Base-by-base conservation (phyloP, 2,888 invertebrate genomes). In the Idaea aversata region DNA sequence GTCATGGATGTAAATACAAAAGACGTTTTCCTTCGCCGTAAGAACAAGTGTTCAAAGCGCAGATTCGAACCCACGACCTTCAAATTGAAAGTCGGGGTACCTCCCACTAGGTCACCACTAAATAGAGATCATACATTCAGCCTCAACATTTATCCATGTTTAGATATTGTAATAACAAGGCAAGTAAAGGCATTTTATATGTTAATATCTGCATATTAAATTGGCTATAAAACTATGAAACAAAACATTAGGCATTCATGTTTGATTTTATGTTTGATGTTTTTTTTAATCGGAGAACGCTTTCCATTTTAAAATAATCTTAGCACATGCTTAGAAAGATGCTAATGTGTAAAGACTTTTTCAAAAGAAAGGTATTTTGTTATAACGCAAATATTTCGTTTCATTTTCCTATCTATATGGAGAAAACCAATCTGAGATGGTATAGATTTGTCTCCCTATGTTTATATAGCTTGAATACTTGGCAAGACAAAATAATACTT, bases 81-180 rank as follows among this genome's bases (percentile, higher is more conserved):
- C 47, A 10, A 47, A 47, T 47, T 47, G 47, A 47, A 47, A 10
- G 13, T 47, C 47, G 47, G 47, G 47, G 47, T 47, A 47, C 47
- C 47, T 47, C 10, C 10, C 47, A 47, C 47, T 47, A 47, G 10
- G 47, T 47, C 47, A 47, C 7, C 47, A 47, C 47, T 47, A 65
- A 34, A 67, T 66, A 65, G 63, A 67, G 65, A 64, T 66, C 68
- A 38, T 64, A 63, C 63, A 72, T 68, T 70, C 60, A 62, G 67
- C 4, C 16, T 61, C 73, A 75, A 74, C 66, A 68, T 77, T 65
- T 63, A 67, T 67, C 10, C 47, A 47, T 47, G 47, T 47, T 47
- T 47, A 47, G 47, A 47, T 47, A 47, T 47, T 47, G 47, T 47
- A 47, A 47, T 47, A 47, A 47, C 47, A 47, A 47, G 47, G 47